Evolutionary conservation across 2,797 vertebrate species (phyloP), one percentile per base, ranked within the genome.

Genomic region (Enteromius thamalakanensis): DNA sequence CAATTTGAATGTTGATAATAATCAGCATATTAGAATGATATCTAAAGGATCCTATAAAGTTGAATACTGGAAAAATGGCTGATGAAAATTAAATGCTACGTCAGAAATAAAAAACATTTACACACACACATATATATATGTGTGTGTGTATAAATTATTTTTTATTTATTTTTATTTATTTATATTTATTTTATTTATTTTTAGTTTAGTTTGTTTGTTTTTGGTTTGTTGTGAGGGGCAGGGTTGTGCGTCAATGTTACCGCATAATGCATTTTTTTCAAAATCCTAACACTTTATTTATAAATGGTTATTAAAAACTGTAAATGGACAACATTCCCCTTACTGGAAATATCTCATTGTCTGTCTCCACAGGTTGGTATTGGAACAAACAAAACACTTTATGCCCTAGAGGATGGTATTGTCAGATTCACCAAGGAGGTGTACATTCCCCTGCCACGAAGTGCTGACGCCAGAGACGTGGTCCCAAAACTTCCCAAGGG

Each of bases 381-480:
- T 53, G 98, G 97, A 76, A 95, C 91, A 76, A 98, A 95, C 89
- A 98, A 96, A 7, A 96, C 94, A 0, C 92, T 99, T 0, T 99
- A 92, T 0, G 98, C 98, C 19, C 89, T 99, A 86, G 97, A 99
- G 88, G 97, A 99, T 0, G 98, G 98, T 0, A 85, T 90, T 0
- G 95, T 99, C 87, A 92, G 91, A 82, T 98, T 94, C 92, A 99
- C 97, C 19, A 99, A 99, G 83, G 98, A 99, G 80, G 95, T 97
- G 47, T 99, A 96, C 0, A 3, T 98, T 58, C 97, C 98, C 1
- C 80, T 4, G 0, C 97, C 97, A 0, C 93, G 91, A 64, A 93
- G 94, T 88, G 14, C 0, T 0, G 95, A 97, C 83, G 92, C 90
- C 79, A 85, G 84, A 11, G 83, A 93, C 1, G 65, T 97, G 76